phyloP scores from a whole-genome alignment of 2,888 invertebrate genomes.

The Drosophila formosana region DNA sequence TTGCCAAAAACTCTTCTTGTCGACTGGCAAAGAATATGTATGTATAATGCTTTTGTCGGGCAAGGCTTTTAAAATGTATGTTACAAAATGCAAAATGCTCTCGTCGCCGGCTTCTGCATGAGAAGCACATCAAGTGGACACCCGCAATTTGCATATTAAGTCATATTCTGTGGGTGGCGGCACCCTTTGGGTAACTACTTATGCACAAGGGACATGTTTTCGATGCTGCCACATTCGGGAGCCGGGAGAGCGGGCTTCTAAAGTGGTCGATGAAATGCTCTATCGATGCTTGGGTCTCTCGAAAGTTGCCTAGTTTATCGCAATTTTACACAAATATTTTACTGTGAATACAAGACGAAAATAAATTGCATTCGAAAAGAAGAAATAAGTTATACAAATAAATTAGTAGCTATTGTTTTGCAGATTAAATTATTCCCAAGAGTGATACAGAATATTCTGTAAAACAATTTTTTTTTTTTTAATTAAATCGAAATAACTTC shows the following conservation, averaged over 20 bases:
- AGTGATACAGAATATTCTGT: too few species aligned
- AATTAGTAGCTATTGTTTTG: too few species aligned
- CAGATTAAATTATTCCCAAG: too few species aligned
- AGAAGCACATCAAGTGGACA: conserved; percentile 29
- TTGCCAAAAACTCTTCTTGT: conserved; percentile 7
- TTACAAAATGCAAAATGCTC: conserved; percentile 50
- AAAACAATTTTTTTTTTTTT: too few species aligned
- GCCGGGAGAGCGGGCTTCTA: background rate
- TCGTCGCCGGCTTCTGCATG: conserved; percentile 12
- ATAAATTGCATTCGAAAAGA: too few species aligned
- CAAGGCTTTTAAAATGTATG: conserved; percentile 41
- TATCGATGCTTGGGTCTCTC: conserved; percentile 19
- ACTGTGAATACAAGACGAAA: background rate
- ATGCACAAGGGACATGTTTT: conserved; percentile 20
- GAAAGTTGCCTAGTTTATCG: conserved; percentile 3
- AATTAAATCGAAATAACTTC: too few species aligned
- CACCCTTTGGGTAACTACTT: conserved; percentile 20
- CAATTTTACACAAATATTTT: conserved; percentile 13
- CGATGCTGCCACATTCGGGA: conserved; percentile 4
- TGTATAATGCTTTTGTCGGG: background rate
- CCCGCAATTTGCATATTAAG: conserved; percentile 69
- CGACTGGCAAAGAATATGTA: background rate
- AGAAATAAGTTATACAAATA: too few species aligned
- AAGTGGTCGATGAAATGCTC: conserved; percentile 43
- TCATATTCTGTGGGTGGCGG: conserved; percentile 20